Evolutionary conservation across 2,797 vertebrate genomes (phyloP), one percentile per base, ranked within the genome.

Genomic region (Onychomys arenicola): DNA sequence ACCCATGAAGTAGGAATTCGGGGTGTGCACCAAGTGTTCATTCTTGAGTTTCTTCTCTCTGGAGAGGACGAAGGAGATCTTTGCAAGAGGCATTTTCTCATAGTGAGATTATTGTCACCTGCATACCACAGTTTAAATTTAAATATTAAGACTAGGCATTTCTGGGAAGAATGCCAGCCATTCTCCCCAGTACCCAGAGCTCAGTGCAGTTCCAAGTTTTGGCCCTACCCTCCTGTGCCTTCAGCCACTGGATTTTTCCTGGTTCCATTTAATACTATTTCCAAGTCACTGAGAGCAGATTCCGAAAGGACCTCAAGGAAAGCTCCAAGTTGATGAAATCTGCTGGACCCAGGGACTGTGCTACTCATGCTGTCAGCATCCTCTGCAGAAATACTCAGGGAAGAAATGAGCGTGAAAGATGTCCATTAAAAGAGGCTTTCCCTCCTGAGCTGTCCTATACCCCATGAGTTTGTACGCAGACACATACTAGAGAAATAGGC

Each of bases 141-240:
- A 97, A 94, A 80, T 94, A 86, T 3, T 59, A 59, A 94, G 43
- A 80, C 13, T 93, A 94, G 34, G 34, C 76, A 75, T 84, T 91
- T 94, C 73, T 94, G 16, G 69, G 75, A 89, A 34, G 80, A 88
- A 76, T 85, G 34, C 5, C 29, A 37, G 34, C 6, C 43, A 61
- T 93, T 95, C 21, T 96, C 10, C 37, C 55, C 5, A 84, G 37
- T 95, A 90, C 52, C 12, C 69, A 37, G 59, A 89, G 2, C 40
- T 87, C 12, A 67, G 4, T 77, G 14, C 13, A 91, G 17, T 91
- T 93, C 55, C 16, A 77, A 71, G 13, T 37, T 94, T 25, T 86
- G 57, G n/a, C 29, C 91, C n/a, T 80, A 12, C 16, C 37, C 16
- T 90, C 81, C 55, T 90, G 57, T 97, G 52, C 59, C n/a, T 81